Conservation (phyloP, 1,140 invertebrate genomes). For the Bradysia coprophila region DNA sequence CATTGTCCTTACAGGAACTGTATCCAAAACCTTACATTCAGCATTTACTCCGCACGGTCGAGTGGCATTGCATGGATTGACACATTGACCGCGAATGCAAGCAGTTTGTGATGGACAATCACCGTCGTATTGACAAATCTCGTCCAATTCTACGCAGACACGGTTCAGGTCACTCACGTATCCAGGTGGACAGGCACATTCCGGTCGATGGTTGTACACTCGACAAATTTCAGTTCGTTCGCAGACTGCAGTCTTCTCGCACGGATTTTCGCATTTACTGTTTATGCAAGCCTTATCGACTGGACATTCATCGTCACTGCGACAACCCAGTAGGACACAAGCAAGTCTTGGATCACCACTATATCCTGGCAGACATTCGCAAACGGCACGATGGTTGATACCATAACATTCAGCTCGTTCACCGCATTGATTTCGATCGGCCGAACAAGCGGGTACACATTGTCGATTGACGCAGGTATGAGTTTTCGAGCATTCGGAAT, state of each 20-base stretch:
- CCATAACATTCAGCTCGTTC: conserved; percentile 53
- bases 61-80: conserved; percentile 64
- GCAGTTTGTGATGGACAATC: conserved; percentile 69
- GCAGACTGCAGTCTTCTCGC: conserved; percentile 42
- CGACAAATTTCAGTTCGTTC: conserved; percentile 48
- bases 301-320: conserved; percentile 55
- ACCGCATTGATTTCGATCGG: conserved; percentile 44
- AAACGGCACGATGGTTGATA: conserved; percentile 50
- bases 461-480: conserved; percentile 58
- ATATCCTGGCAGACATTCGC: conserved; percentile 60
- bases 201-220: conserved; percentile 52
- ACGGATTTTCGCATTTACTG: conserved; percentile 58
- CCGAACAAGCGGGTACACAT: conserved; percentile 58
- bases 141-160: conserved; percentile 38
- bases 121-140: conserved; percentile 50
- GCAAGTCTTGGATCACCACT: conserved; percentile 59
- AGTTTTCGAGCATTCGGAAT: conserved; percentile 54
- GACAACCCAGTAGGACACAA: conserved; percentile 58
- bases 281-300: conserved; percentile 59
- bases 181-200: conserved; percentile 62
- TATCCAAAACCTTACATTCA: conserved; percentile 60
- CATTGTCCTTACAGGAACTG: conserved; percentile 69
- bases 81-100: conserved; percentile 62
- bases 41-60: conserved; percentile 68
- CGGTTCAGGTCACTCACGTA: conserved; percentile 41